Evolutionary conservation across 2,113 vertebrate genomes (phyloP), one percentile per base, ranked within the genome.

Genomic region (Pelmatolapia mariae): DNA sequence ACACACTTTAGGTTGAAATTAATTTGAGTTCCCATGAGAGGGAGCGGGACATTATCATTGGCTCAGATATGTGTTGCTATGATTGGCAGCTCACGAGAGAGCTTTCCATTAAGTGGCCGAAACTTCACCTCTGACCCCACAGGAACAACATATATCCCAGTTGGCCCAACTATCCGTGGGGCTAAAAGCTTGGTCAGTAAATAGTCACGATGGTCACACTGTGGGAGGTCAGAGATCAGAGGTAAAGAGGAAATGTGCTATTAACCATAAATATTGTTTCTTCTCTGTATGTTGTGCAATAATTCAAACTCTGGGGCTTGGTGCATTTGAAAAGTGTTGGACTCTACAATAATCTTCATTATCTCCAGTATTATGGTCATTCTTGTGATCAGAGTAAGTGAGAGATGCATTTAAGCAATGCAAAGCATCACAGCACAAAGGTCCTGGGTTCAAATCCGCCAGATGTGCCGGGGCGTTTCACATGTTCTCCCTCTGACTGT

Each of bases 71-170:
- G 22, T 8, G 2, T 5, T 52, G 57, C 10, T n/a, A 33, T 93
- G 86, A 94, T 57, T 80, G 59, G 83, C 90, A 92, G 82, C 90
- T 85, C 6, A 31, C 18, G 81, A 80, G 85, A 91, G 84, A 89
- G 80, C 81, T 83, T 92, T 92, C 89, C 87, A 92, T 90, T 88
- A 89, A 87, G 63, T 38, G 43, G 83, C 36, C 19, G 16, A 83
- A 87, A 91, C 59, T 33, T 92, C 82, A 92, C 89, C 93, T 93
- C 73, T 84, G 86, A 89, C 87, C 89, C 83, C 29, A 79, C 4
- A 86, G 91, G 88, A 87, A 86, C 81, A 79, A 80, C 89, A 83
- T 31, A 89, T 90, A 79, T 89, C 86, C 81, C 88, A 4, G 63
- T 13, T 47, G 81, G 86, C 66, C 57, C 24, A 1, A 38, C 16